Base-by-base conservation (phyloP, 2,888 invertebrate species). In the Tinea semifulvella region DNA sequence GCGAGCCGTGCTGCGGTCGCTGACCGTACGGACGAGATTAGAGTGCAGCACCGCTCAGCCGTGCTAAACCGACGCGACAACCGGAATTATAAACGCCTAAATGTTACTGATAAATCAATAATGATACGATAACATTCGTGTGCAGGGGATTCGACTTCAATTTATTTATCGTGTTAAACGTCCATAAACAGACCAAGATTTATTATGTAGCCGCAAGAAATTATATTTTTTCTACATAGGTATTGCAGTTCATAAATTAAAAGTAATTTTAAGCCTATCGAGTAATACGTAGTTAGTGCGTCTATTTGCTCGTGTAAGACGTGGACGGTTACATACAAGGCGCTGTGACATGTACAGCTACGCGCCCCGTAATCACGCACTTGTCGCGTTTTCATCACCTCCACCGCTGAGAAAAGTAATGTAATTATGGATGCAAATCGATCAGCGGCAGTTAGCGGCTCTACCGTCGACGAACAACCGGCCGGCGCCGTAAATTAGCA, bases 391-490 rank as follows among this genome's bases (percentile, higher is more conserved):
- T 79, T 77, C 80, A 77, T 80, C 79, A 76, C 76, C 73, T 75
- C 70, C 63, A 53, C 58, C 45, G 40, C 19, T 19, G 69, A 68
- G 72, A 72, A 72, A 76, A 74, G 74, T 77, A 75, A 77, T 68
- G 75, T 73, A 73, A 80, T 80, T 79, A 79, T 63, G 65, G 70
- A 80, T 80, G 80, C 79, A 80, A 79, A 79, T 80, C 74, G 75
- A 75, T 77, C 73, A 70, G 65, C 63, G 63, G 65, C 70, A 73
- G 71, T 76, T 77, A 80, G 73, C 75, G 65, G 55, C 63, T 19
- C 42, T 10, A 26, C 16, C 7, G 18, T 40, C 42, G 25, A 19
- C 43, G 42, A 19, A 19, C 43, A 19, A 43, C 28, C 42, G 31
- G 35, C 43, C 27, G 13, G 19, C 70, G 72, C 65, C 67, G 70